Conservation (phyloP, 1,140 invertebrate species). For the Cotesia glomerata region DNA sequence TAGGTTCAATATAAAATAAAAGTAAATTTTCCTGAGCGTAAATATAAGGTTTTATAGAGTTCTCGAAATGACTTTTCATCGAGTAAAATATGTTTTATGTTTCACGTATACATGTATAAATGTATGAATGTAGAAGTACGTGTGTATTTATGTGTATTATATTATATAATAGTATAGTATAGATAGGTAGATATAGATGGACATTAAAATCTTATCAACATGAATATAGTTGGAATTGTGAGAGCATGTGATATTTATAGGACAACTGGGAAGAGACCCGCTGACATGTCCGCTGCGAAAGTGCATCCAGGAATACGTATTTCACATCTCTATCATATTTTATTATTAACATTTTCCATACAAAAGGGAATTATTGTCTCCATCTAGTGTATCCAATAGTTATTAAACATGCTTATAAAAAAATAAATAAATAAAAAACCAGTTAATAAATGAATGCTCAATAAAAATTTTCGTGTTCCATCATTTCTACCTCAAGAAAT, state of each 20-base stretch:
- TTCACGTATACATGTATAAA: neutral
- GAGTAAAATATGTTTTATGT: neutral
- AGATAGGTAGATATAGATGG: neutral
- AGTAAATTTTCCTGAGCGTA: neutral
- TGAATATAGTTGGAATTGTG: conserved; percentile 12
- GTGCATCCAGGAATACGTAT: neutral
- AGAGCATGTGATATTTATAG: conserved; percentile 14
- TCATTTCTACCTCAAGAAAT: too few relatives aligned
- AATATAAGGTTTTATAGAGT: neutral
- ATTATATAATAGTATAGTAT: neutral
- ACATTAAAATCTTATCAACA: conserved; percentile 20
- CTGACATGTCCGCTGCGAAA: neutral
- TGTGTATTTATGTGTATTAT: neutral
- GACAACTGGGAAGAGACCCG: neutral
- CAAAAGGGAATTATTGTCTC: neutral
- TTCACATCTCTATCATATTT: neutral
- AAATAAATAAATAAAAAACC: neutral
- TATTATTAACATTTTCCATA: neutral
- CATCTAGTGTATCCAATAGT: neutral
- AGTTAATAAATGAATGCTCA: neutral
- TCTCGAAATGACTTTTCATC: neutral
- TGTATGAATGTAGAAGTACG: neutral
- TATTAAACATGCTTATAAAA: neutral
- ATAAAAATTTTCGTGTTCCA: too few relatives aligned
- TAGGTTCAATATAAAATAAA: too few relatives aligned